phyloP scores from a whole-genome alignment of 2,797 vertebrate species.

The Synanceia verrucosa region DNA sequence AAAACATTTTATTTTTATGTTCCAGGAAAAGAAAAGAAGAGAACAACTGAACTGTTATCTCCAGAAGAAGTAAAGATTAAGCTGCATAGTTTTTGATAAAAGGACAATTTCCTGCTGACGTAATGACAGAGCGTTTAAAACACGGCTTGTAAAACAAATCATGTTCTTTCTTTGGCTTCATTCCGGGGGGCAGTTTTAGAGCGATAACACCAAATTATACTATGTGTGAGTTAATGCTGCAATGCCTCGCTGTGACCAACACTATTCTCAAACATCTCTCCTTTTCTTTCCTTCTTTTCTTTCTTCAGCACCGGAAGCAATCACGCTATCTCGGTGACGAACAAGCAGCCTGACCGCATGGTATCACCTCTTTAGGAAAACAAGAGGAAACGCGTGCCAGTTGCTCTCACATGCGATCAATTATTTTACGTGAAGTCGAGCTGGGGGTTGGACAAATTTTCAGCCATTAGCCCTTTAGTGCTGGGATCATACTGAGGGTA shows the following conservation, averaged over 20 bases:
- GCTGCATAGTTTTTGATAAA: constrained; percentile 49
- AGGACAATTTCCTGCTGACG: constrained; percentile 59
- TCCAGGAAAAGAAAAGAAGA: background rate
- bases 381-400: constrained; percentile 81
- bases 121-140: constrained; percentile 54
- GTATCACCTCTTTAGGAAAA: constrained; percentile 82
- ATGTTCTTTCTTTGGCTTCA: constrained; percentile 49
- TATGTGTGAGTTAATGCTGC: constrained; percentile 70
- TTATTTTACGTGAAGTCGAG: constrained; percentile 79
- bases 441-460: constrained; percentile 66
- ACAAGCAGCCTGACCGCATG: constrained; percentile 71
- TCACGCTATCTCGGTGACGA: constrained; percentile 79
- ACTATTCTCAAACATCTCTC: constrained; percentile 50
- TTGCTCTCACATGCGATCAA: constrained; percentile 84
- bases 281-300: constrained; percentile 20
- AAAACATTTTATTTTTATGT: background rate
- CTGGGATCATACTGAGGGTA: constrained; percentile 82
- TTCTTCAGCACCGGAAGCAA: constrained; percentile 75
- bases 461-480: constrained; percentile 83
- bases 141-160: constrained; percentile 33
- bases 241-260: constrained; percentile 49
- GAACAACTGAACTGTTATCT: constrained; percentile 36
- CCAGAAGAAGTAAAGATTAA: constrained; percentile 1
- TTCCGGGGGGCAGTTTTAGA: constrained; percentile 39
- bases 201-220: constrained; percentile 65